Conservation (phyloP, 2,797 vertebrate species). For the Trachops cirrhosus region DNA sequence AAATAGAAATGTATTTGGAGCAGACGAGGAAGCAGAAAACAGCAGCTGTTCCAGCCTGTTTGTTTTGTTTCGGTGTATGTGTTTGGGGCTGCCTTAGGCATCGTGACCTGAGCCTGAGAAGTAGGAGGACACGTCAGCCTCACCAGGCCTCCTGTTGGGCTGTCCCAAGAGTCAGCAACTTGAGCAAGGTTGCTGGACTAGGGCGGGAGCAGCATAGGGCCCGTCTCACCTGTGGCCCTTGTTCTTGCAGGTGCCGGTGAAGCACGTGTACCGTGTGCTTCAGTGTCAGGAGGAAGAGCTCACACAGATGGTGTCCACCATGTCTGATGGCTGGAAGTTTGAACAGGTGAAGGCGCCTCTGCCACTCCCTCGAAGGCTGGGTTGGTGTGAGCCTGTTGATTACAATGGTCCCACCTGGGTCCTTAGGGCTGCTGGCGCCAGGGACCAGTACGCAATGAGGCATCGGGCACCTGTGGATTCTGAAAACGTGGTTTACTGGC, state of each 20-base stretch:
- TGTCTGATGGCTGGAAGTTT: slow-evolving; percentile 94
- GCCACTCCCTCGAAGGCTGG: too few species aligned
- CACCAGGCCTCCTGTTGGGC: rapidly evolving
- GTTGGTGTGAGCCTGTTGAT: neutral
- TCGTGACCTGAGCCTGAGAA: neutral
- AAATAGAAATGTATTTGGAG: slow-evolving; percentile 8
- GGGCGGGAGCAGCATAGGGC: neutral
- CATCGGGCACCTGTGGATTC: neutral
- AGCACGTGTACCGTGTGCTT: slow-evolving; percentile 97
- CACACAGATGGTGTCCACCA: slow-evolving; percentile 93
- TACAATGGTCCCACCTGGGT: neutral
- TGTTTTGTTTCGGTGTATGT: neutral
- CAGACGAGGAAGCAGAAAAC: neutral
- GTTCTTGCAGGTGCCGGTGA: slow-evolving; percentile 90
- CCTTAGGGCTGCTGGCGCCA: neutral
- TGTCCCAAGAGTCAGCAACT: rapidly evolving
- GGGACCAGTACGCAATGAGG: neutral
- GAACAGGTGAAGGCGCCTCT: slow-evolving; percentile 86
- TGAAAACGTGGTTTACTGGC: neutral
- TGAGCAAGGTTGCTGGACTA: neutral
- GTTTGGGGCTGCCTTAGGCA: neutral
- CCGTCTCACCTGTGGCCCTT: neutral
- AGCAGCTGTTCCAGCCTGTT: neutral
- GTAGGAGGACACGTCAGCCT: neutral
- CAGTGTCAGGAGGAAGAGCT: slow-evolving; percentile 96